Base-by-base conservation (phyloP, 2,797 vertebrate genomes). In the Pangasius sanitwongsei region DNA sequence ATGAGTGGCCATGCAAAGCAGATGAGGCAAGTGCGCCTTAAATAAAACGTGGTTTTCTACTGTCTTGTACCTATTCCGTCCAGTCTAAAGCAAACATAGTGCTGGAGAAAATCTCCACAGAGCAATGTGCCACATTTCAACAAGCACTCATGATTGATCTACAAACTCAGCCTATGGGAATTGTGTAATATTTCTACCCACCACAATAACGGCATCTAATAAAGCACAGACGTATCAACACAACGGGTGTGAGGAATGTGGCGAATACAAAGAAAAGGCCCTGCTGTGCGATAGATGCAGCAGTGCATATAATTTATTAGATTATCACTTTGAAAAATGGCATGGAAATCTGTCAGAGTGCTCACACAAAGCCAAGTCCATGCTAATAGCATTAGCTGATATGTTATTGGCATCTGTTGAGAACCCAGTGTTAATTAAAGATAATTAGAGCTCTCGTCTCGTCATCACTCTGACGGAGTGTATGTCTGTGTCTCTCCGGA, bases 61-160 rank as follows among this genome's bases (percentile, higher is more conserved):
- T 59, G 75, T 61, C 53, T 63, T 55, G 55, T 57, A 61, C 50
- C 23, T 34, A 65, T 87, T 70, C 44, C 7, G 15, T 13, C 50
- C 34, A 31, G 61, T 86, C 63, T 69, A 87, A 87, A 65, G 78
- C 91, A 86, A 78, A 55, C 86, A 85, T 1, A n/a, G 75, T 18
- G 20, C 34, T 78, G 28, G 37, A 88, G 41, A 55, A 69, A 57
- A 18, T 90, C 87, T 75, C 86, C 18, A 28, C 83, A 87, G 91
- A 87, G 83, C 89, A 69, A 67, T 86, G 72, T 90, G 88, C 82
- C 50, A 41, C 67, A 89, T 92, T 91, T 89, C 85, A 92, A 92
- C 91, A 91, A 89, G 85, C 89, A 83, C 75, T 89, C 59, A 78
- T 90, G 89, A 90, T 87, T 81, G 87, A 91, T 90, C 85, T 55